These are phyloP conservation scores for Sialis lutaria DNA, from an alignment of 2,888 invertebrate species.

Conservation along the genomic window DNA sequence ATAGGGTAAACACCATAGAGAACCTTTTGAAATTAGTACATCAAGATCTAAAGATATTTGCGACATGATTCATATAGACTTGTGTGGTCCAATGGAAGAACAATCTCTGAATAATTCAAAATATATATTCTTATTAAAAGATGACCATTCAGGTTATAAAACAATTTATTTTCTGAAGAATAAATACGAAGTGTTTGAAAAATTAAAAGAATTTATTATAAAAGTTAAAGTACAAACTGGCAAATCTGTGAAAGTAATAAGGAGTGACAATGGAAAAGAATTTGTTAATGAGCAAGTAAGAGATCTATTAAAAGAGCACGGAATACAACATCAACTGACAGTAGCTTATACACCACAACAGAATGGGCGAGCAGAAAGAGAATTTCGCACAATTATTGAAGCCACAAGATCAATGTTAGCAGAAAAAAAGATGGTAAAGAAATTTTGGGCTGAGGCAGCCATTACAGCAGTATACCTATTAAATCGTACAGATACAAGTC, in stretches of 20 bases:
- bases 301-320: slow-evolving; percentile 1
- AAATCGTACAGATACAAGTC: not conserved
- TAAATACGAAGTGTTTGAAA: slow-evolving; percentile 3
- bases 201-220: not conserved
- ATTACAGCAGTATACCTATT: no score
- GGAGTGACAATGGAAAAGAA: slow-evolving; percentile 5
- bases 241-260: no score
- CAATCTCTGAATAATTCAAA: slow-evolving; percentile 6
- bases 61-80: slow-evolving; percentile 7
- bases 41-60: no score
- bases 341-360: no score
- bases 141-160: slow-evolving; percentile 1
- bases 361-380: no score
- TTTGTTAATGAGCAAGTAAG: not conserved
- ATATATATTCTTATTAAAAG: slow-evolving; percentile 7
- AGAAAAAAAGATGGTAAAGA: no score
- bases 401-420: no score
- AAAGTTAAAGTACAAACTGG: no score
- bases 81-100: slow-evolving; percentile 9
- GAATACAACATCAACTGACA: not conserved
- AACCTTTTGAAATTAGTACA: no score
- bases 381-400: no score
- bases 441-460: no score
- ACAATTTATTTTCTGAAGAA: slow-evolving; percentile 6
- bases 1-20: not conserved